Conservation (phyloP, 2,113 vertebrate genomes). For the Crotalus helleri region DNA sequence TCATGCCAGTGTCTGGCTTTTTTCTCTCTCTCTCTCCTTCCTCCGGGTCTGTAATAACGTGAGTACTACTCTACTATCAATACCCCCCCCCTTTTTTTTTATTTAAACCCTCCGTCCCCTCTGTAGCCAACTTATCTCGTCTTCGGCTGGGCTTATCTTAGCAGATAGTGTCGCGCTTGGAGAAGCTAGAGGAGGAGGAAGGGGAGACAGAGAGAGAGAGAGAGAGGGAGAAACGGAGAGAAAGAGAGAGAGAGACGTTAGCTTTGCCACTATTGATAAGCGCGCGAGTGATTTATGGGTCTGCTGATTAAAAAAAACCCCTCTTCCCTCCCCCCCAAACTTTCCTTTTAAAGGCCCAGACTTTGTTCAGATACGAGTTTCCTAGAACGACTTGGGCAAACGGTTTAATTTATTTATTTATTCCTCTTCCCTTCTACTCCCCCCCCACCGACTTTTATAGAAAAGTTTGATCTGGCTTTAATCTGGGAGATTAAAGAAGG, state of each 20-base stretch:
- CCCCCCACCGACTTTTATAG: background rate
- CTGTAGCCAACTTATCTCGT: constrained; percentile 50
- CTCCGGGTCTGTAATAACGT: constrained; percentile 38
- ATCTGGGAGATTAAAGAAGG: background rate
- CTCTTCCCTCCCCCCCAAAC: background rate
- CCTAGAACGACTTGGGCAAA: background rate
- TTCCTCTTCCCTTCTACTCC: background rate
- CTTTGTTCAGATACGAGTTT: background rate
- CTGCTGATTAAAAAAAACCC: constrained; percentile 54
- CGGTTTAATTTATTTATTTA: background rate
- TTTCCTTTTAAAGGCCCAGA: background rate
- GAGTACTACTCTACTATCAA: constrained; percentile 29
- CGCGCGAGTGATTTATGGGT: constrained; percentile 61
- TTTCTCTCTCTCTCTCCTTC: too few relatives aligned
- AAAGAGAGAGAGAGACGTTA: constrained; percentile 51
- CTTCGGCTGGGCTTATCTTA: constrained; percentile 71
- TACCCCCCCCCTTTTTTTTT: too few relatives aligned
- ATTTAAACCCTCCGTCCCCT: background rate
- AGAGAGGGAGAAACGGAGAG: background rate
- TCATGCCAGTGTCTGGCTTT: constrained; percentile 6
- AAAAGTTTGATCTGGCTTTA: background rate
- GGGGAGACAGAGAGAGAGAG: too few relatives aligned
- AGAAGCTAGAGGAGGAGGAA: too few relatives aligned
- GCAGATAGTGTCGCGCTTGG: constrained; percentile 67
- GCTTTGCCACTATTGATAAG: constrained; percentile 54